These are phyloP conservation scores for Strigamia crassipes DNA, from an alignment of 2,888 invertebrate species.

Conservation along the genomic window DNA sequence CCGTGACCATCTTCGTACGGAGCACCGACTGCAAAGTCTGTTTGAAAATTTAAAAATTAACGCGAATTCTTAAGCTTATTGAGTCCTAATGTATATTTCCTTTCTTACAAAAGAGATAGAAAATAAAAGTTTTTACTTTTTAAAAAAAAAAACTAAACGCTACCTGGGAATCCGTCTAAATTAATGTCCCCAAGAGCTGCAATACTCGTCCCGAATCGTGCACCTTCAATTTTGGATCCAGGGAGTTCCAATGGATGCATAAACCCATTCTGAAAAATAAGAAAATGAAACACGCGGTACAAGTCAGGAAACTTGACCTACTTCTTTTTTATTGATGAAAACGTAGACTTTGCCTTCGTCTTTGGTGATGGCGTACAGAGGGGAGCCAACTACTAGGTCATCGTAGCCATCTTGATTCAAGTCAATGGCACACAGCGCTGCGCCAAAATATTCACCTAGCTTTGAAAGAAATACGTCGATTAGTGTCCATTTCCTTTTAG, in stretches of 20 bases:
- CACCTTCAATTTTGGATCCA: not conserved
- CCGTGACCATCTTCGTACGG: constrained; percentile 52
- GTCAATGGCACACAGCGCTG: not conserved
- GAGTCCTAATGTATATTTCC: too few species aligned
- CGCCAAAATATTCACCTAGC: constrained; percentile 44
- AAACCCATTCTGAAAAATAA: not conserved
- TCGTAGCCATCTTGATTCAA: constrained; percentile 4
- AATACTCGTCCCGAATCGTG: not conserved
- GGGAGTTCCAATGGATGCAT: not conserved
- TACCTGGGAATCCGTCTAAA: not conserved
- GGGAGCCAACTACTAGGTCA: constrained; percentile 8
- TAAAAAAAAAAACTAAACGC: too few species aligned
- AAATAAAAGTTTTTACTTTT: too few species aligned
- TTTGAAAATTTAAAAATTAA: not conserved
- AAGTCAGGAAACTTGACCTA: not conserved
- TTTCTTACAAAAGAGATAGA: too few species aligned
- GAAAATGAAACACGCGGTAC: not conserved
- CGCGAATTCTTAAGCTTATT: too few species aligned
- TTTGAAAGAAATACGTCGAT: not conserved
- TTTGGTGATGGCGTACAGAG: not conserved
- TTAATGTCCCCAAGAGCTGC: constrained; percentile 8
- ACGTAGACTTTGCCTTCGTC: constrained; percentile 41
- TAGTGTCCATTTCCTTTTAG: not conserved
- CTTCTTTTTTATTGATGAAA: not conserved
- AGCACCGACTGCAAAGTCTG: constrained; percentile 53